Conservation (phyloP, 2,888 invertebrate species). For the Yponomeuta evonymella region DNA sequence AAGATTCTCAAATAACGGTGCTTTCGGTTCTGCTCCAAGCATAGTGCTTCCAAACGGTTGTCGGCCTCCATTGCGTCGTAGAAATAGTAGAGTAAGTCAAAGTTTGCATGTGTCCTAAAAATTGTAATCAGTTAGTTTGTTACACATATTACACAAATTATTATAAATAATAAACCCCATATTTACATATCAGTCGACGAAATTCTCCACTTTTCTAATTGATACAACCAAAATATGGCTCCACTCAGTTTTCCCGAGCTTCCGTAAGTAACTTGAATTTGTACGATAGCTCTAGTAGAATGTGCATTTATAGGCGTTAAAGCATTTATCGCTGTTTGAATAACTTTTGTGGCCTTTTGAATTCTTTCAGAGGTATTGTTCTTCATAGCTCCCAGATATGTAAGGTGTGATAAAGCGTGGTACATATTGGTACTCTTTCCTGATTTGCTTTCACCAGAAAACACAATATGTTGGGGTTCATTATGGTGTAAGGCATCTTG, state of each 20-base stretch:
- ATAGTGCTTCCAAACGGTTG: conserved; percentile 80
- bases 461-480: conserved; percentile 88
- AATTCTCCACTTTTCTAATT: conserved; percentile 92
- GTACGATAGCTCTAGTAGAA: conserved; percentile 89
- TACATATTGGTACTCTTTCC: conserved; percentile 93
- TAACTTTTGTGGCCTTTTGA: conserved; percentile 80
- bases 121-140: conserved; percentile 5
- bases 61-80: conserved; percentile 87
- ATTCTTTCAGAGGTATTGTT: conserved; percentile 80
- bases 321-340: conserved; percentile 89
- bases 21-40: conserved; percentile 80
- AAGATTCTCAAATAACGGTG: conserved; percentile 85
- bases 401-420: conserved; percentile 87
- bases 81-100: conserved; percentile 92
- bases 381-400: conserved; percentile 85
- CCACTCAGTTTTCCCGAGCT: conserved; percentile 91
- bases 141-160: background rate
- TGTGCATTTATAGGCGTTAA: conserved; percentile 89
- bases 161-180: background rate
- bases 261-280: conserved; percentile 89
- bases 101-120: conserved; percentile 89
- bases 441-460: conserved; percentile 93
- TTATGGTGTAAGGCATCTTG: conserved; percentile 94
- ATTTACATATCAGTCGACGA: conserved; percentile 85
- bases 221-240: conserved; percentile 89